These are phyloP conservation scores for Anthopleura sola DNA, from an alignment of 64 coral and sea anemone species.

Conservation along the genomic window DNA sequence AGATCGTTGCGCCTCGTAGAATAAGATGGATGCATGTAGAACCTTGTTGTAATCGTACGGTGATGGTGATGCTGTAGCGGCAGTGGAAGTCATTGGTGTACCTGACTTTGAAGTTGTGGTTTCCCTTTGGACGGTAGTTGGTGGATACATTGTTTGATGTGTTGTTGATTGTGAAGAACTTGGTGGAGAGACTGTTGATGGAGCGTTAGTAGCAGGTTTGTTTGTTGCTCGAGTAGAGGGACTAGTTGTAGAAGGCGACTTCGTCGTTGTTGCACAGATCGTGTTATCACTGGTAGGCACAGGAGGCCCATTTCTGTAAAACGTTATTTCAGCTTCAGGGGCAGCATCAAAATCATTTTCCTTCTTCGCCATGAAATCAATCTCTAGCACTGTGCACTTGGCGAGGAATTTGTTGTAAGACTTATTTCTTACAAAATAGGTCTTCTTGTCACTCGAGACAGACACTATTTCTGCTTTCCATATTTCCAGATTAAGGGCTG, in stretches of 20 bases:
- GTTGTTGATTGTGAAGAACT: slow-evolving; percentile 8
- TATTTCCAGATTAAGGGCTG: slow-evolving; percentile 15
- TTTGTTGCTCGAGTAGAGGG: background rate
- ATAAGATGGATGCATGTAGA: slow-evolving; percentile 72
- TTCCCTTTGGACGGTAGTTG: background rate
- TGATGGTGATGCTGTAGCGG: slow-evolving; percentile 10
- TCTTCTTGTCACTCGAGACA: slow-evolving; percentile 1
- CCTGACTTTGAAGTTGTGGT: background rate
- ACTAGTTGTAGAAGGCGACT: background rate
- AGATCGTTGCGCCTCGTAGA: slow-evolving; percentile 79
- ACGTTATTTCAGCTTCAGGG: slow-evolving; percentile 21
- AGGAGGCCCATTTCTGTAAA: slow-evolving; percentile 13
- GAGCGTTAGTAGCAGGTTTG: background rate
- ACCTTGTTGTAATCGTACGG: slow-evolving; percentile 61
- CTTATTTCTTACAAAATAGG: slow-evolving; percentile 41
- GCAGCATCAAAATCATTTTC: background rate
- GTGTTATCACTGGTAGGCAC: background rate
- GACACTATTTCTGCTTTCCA: slow-evolving; percentile 37
- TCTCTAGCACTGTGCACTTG: slow-evolving; percentile 17
- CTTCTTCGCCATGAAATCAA: slow-evolving; percentile 35
- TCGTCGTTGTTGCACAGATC: background rate
- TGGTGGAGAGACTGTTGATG: background rate
- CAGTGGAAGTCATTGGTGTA: background rate
- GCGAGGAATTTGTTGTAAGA: slow-evolving; percentile 36
- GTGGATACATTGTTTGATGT: background rate